These are phyloP conservation scores for Acleris holmiana DNA, from an alignment of 2,888 invertebrate species.

Conservation along the genomic window DNA sequence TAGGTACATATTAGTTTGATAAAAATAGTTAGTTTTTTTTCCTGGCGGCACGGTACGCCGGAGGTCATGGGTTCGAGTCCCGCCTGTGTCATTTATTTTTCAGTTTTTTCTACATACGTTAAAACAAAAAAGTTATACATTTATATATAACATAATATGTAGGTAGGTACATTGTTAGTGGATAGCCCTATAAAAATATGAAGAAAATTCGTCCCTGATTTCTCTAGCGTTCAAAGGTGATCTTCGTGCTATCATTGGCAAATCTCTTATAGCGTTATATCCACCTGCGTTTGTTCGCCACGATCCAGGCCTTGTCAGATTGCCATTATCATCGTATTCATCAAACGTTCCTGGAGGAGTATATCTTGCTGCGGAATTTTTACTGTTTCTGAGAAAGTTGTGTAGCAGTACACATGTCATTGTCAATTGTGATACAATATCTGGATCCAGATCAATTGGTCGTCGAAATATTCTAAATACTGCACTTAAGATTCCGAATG, in stretches of 20 bases:
- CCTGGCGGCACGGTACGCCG: no score
- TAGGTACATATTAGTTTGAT: no score
- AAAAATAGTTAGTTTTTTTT: no score
- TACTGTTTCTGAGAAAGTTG: slow-evolving; percentile 43
- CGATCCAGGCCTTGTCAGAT: slow-evolving; percentile 34
- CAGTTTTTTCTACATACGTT: no score
- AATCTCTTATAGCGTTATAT: no score
- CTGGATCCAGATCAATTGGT: slow-evolving; percentile 38
- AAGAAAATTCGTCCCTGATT: slow-evolving; percentile 42
- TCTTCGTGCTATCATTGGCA: no score
- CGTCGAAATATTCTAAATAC: slow-evolving; percentile 40
- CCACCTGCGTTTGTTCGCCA: slow-evolving; percentile 28
- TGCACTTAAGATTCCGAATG: slow-evolving; percentile 40
- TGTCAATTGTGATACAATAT: slow-evolving; percentile 34
- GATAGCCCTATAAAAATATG: slow-evolving; percentile 26
- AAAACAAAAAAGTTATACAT: no score
- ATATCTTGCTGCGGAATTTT: slow-evolving; percentile 33
- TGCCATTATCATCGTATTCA: slow-evolving; percentile 23
- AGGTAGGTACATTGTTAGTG: no score
- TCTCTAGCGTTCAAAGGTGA: slow-evolving; percentile 20
- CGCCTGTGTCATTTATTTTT: no score
- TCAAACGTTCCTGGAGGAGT: slow-evolving; percentile 39
- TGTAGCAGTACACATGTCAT: slow-evolving; percentile 43
- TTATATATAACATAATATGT: no score
- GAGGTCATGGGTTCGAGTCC: no score